phyloP scores from a whole-genome alignment of 2,797 vertebrate species.

The Vipera latastei region DNA sequence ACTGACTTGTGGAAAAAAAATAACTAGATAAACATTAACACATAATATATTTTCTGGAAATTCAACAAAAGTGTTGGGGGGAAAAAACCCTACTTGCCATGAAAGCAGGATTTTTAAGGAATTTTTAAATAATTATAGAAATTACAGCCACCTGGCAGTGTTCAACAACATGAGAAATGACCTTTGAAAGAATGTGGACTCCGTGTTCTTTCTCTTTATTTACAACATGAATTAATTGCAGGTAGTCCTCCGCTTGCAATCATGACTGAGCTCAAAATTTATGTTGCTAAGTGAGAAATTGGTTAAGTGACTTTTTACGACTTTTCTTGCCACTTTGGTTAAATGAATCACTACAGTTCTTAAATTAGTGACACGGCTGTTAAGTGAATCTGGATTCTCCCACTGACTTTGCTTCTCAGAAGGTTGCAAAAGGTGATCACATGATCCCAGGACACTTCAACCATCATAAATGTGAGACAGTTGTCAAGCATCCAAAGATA shows the following conservation, averaged over 20 bases:
- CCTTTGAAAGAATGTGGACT: slow-evolving; percentile 14
- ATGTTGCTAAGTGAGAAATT: not conserved
- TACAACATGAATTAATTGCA: slow-evolving; percentile 19
- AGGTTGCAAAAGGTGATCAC: too few species aligned
- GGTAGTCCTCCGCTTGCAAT: not conserved
- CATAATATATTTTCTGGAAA: slow-evolving; percentile 47
- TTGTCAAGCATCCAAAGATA: too few species aligned
- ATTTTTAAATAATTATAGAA: slow-evolving; percentile 31
- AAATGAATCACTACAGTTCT: too few species aligned
- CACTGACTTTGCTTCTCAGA: too few species aligned
- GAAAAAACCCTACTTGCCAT: slow-evolving; percentile 18
- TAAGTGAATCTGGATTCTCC: too few species aligned
- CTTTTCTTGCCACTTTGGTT: not conserved
- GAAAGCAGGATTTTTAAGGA: slow-evolving; percentile 30
- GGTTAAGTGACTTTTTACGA: not conserved
- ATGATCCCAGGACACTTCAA: too few species aligned
- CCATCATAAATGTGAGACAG: too few species aligned
- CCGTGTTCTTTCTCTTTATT: slow-evolving; percentile 15
- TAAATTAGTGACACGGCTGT: too few species aligned
- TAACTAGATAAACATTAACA: slow-evolving; percentile 44
- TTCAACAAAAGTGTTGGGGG: slow-evolving; percentile 44
- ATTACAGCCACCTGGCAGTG: slow-evolving; percentile 34
- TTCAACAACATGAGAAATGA: not conserved
- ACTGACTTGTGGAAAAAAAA: slow-evolving; percentile 56
- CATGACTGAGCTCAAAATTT: not conserved